Evolutionary conservation across 1,140 invertebrate genomes (phyloP).

Genomic region (Cyclina sinensis): DNA sequence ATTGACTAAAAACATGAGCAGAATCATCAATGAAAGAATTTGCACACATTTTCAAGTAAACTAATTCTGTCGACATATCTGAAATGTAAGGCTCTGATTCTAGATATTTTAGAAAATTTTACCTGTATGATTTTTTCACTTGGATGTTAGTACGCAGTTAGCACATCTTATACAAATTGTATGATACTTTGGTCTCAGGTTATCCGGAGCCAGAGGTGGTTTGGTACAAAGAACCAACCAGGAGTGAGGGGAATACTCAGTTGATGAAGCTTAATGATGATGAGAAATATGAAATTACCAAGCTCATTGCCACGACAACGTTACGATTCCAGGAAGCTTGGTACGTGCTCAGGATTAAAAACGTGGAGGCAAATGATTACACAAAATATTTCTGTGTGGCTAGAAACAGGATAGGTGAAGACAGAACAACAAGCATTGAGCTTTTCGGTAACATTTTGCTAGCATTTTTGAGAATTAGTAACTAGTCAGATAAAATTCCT

Average conservation of each 20-base stretch:
- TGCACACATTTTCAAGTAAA: too few relatives aligned
- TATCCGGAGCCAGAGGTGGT: conserved; percentile 63
- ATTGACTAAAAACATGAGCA: too few relatives aligned
- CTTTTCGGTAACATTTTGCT: conserved; percentile 79
- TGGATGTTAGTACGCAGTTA: too few relatives aligned
- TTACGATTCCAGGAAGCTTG: conserved; percentile 61
- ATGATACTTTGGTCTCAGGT: conserved; percentile 8
- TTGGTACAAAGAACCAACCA: conserved; percentile 41
- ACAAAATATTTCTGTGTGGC: conserved; percentile 81
- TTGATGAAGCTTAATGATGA: conserved; percentile 62
- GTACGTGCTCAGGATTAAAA: conserved; percentile 73
- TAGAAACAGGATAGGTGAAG: conserved; percentile 73
- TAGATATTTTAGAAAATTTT: too few relatives aligned
- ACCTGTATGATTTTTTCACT: too few relatives aligned
- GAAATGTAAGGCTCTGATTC: too few relatives aligned
- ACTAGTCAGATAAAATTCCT: too few relatives aligned
- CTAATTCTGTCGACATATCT: too few relatives aligned
- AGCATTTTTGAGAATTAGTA: too few relatives aligned
- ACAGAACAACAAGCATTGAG: conserved; percentile 59
- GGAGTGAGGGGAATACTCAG: background rate
- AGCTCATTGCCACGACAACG: conserved; percentile 65
- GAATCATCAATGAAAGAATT: too few relatives aligned
- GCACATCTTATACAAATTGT: background rate
- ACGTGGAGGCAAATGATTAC: conserved; percentile 82
- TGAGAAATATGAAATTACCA: conserved; percentile 63